These are phyloP conservation scores for Cheilosia vulpina DNA, from an alignment of 2,888 invertebrate genomes.

Conservation along the genomic window DNA sequence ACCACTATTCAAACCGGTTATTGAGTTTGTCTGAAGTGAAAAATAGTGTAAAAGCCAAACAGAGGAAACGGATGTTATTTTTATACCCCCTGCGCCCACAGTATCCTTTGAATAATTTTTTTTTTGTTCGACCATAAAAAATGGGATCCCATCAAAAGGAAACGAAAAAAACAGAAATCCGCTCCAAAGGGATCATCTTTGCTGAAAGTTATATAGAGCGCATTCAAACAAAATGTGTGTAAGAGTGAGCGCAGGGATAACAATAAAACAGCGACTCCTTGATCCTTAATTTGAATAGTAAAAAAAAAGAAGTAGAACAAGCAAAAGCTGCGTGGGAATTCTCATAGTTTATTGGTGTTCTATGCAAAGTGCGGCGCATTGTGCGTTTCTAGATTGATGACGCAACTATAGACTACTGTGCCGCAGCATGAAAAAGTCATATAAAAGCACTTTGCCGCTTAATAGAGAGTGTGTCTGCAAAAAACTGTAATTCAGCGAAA, in stretches of 20 bases:
- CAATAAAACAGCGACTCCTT: slow-evolving; percentile 65
- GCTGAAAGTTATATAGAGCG: slow-evolving; percentile 53
- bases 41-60: slow-evolving; percentile 74
- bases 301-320: slow-evolving; percentile 7
- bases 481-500: slow-evolving; percentile 52
- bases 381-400: slow-evolving; percentile 5
- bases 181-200: slow-evolving; percentile 56
- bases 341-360: slow-evolving; percentile 47
- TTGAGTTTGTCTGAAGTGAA: slow-evolving; percentile 74
- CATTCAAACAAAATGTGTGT: slow-evolving; percentile 24
- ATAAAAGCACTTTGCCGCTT: slow-evolving; percentile 41
- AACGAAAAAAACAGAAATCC: slow-evolving; percentile 5
- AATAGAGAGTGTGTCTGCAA: slow-evolving; percentile 35
- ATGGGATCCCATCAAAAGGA: slow-evolving; percentile 34
- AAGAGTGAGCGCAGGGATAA: slow-evolving; percentile 19
- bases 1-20: slow-evolving; percentile 69
- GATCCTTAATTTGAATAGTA: slow-evolving; percentile 65
- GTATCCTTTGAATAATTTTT: slow-evolving; percentile 19
- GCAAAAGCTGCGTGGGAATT: slow-evolving; percentile 42
- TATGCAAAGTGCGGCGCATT: not conserved
- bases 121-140: slow-evolving; percentile 22
- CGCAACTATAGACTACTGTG: not conserved
- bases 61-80: slow-evolving; percentile 60
- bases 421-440: slow-evolving; percentile 45
- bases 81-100: not conserved